A percentile compares a stretch with the other conserved stretches of the same genome.
Conservation (phyloP, 30 jellyfish, hydroid and myxozoan species). For the Turritopsis dohrnii region DNA sequence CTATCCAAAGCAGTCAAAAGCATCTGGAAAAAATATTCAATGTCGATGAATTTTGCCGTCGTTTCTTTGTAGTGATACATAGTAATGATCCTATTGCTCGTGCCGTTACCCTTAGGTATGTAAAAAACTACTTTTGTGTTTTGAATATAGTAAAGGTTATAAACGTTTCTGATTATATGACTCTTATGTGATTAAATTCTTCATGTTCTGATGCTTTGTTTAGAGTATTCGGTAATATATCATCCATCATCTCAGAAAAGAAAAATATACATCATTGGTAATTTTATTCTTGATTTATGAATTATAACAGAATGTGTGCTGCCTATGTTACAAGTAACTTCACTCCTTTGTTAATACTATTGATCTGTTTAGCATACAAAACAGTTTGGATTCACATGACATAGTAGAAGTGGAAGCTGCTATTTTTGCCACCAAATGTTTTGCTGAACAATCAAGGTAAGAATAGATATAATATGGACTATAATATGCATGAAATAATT, state of each 20-base stretch:
- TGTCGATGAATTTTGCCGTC: slow-evolving; percentile 83
- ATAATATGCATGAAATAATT: not conserved
- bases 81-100: slow-evolving; percentile 99
- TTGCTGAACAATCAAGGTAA: slow-evolving; percentile 92
- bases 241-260: slow-evolving; percentile 80
- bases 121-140: no score
- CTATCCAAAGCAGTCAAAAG: slow-evolving; percentile 78
- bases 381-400: slow-evolving; percentile 94
- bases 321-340: no score
- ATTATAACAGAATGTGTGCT: not conserved
- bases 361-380: slow-evolving; percentile 56
- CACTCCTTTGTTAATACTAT: not conserved
- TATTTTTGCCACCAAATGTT: slow-evolving; percentile 83
- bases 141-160: not conserved
- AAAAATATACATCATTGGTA: slow-evolving; percentile 94
- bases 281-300: not conserved
- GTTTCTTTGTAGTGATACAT: slow-evolving; percentile 82
- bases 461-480: no score
- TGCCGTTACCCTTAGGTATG: slow-evolving; percentile 87
- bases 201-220: not conserved
- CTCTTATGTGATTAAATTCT: not conserved
- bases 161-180: not conserved
- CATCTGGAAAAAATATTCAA: slow-evolving; percentile 87
- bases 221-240: slow-evolving; percentile 89
- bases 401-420: slow-evolving; percentile 98